phyloP scores from a whole-genome alignment of 2,113 vertebrate species.

The Neogale vison region DNA sequence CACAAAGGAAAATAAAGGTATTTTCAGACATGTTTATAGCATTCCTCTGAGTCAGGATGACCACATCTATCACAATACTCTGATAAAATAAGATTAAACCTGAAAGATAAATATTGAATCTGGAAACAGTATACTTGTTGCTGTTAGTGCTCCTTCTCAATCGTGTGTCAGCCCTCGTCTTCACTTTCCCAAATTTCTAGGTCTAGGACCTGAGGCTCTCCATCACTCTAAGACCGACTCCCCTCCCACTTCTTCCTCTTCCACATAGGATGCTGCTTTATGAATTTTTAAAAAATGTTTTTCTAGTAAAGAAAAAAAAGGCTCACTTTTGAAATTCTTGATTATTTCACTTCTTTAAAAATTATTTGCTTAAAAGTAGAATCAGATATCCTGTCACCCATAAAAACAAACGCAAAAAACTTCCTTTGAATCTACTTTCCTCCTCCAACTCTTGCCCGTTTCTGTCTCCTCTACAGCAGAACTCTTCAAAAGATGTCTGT shows the following conservation, averaged over 20 bases:
- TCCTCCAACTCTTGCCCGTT: background rate
- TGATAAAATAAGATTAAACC: background rate
- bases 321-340: background rate
- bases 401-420: background rate
- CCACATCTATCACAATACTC: background rate
- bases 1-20: background rate
- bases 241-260: background rate
- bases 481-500: background rate
- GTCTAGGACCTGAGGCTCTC: background rate
- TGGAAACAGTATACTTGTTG: background rate
- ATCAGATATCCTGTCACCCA: background rate
- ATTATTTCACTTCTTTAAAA: background rate
- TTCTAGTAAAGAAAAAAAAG: background rate
- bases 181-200: background rate
- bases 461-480: background rate
- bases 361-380: background rate
- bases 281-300: background rate
- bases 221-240: background rate
- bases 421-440: background rate
- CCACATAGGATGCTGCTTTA: background rate
- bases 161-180: background rate
- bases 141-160: background rate
- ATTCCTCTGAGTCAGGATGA: background rate
- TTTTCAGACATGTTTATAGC: background rate
- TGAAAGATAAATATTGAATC: background rate